Evolutionary conservation across 1,140 invertebrate species (phyloP), one percentile per base, ranked within the genome.

Genomic region (Stegodyphus mimosarum): DNA sequence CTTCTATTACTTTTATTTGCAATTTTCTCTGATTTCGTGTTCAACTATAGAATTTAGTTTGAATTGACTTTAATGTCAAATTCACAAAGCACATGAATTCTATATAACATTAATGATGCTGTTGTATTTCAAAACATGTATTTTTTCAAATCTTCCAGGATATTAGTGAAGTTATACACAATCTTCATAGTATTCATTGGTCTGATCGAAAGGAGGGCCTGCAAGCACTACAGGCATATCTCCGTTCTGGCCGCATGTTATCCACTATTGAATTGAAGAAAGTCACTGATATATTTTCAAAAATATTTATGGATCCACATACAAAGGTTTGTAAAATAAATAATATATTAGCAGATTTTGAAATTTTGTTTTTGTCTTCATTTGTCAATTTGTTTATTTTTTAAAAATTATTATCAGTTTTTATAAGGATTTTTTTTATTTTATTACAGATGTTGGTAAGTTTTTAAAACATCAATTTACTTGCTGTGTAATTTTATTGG

Each of bases 271-370:
- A 97, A 89, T 91, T 97, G 55, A 94, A 94, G 69, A 93, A 94
- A 87, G 92, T 97, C 7, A 96, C 95, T 0, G 97, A 98, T 88
- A 95, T 97, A 86, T 96, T 98, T 89, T 95, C 96, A 67, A 96
- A 96, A 92, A 97, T 98, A 95, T 98, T 99, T 89, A 96, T 97
- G 93, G 97, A 99, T 90, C 95, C 96, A n/a, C 96, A 98, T 90
- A 98, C 96, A 5, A 98, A 98, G 91, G 93, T 93, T 89, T 89
- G 78, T 71, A 10, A 7, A 13, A 11, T 11, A 60, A 60, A 60
- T 15, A 60, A 60, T 60, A 11, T 60, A 15, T 60, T 60, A 33
- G 33, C 33, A 33, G 33, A 33, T 33, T 33, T 33, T 33, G 33
- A 33, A 33, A 33, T 33, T 33, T 33, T 60, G 55, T 15, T 15